Evolutionary conservation across 2,888 invertebrate species (phyloP).

Genomic region (Acrobasis suavella): DNA sequence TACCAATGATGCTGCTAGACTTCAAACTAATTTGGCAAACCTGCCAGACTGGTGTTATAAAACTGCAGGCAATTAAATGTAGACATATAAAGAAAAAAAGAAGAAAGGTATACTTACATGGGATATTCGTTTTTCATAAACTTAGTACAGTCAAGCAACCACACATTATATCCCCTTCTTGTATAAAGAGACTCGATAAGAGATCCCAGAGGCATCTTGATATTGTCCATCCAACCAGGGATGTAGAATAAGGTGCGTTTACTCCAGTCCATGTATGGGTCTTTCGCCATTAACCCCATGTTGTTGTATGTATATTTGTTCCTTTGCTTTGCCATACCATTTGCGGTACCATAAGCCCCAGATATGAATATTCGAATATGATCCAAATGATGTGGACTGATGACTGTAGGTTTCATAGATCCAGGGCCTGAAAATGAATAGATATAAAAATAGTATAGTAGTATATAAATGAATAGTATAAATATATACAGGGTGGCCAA

Average conservation of each 20-base stretch:
- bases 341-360: background rate
- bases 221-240: conserved; percentile 22
- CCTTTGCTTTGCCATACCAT: no score
- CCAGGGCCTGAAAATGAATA: conserved; percentile 16
- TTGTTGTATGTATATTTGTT: conserved; percentile 25
- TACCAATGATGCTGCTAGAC: no score
- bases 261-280: conserved; percentile 27
- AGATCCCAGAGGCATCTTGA: background rate
- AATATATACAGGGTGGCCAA: no score
- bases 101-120: conserved; percentile 15
- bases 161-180: conserved; percentile 27
- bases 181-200: conserved; percentile 21
- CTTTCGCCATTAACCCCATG: conserved; percentile 18
- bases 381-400: conserved; percentile 9
- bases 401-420: conserved; percentile 1
- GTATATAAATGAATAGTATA: no score
- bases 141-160: conserved; percentile 20
- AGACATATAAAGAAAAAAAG: background rate
- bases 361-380: conserved; percentile 15
- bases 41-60: no score
- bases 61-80: no score
- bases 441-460: no score
- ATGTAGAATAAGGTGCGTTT: conserved; percentile 27
- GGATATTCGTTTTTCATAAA: conserved; percentile 19
- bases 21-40: no score